Base-by-base conservation (phyloP, 2,797 vertebrate species). In the Gastrophryne carolinensis region DNA sequence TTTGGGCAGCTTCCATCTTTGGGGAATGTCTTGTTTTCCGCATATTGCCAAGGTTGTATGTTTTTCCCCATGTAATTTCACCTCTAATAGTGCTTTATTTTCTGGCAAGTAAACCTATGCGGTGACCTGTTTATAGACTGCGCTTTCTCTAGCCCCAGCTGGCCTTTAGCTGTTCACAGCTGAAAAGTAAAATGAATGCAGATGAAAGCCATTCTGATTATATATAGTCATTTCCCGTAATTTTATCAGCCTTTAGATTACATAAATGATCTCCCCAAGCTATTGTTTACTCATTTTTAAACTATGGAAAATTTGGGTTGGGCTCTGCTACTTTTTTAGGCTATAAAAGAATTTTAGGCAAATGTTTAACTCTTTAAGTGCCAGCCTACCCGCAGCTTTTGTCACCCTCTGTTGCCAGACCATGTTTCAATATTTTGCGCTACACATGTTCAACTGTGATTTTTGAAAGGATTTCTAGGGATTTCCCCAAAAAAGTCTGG, bases 151-250 rank as follows among this genome's bases (percentile, higher is more conserved):
- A 85, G 82, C 85, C 86, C 87, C 89, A 91, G 88, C 88, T 89
- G 89, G 86, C 82, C 85, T 86, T 86, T 88, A 82, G 83, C 86
- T 91, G 85, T 89, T 90, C 87, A 83, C 86, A 89, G 87, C 84
- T 86, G 83, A 86, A 87, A 87, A 89, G 85, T 88, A 84, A 90
- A 89, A 90, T 91, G 86, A 85, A 87, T 81, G 86, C 88, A 90
- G 88, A 93, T 91, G 89, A 94, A 94, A 94, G 90, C 85, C 82
- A 83, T 86, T 84, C 84, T 89, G 84, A 86, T 88, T 86, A 80
- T 84, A 89, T 88, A 86, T 81, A 91, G 88, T 91, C 88, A 87
- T 88, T 89, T 86, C 88, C 87, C 77, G 82, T 93, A 91, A 95
- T 93, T 86, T 81, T 87, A 91, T 88, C 91, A 89, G 85, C 83